Conservation (phyloP, 2,797 vertebrate species). For the Syngnathus acus region DNA sequence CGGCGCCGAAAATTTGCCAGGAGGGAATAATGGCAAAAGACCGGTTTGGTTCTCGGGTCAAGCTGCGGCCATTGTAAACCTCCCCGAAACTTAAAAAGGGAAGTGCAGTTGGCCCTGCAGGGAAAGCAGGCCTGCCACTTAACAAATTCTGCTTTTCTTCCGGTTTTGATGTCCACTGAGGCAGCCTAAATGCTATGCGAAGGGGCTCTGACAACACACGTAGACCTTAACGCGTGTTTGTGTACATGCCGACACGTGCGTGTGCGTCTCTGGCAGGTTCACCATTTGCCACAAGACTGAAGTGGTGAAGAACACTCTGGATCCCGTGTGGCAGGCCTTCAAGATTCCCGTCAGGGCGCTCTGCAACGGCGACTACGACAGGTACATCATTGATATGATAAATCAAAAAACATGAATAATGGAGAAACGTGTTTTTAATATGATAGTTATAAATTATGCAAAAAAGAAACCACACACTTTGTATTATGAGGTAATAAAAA, state of each 20-base stretch:
- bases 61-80: slow-evolving; percentile 15
- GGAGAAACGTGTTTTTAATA: no score
- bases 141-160: slow-evolving; percentile 45
- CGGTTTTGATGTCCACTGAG: slow-evolving; percentile 53
- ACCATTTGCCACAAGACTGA: slow-evolving; percentile 92
- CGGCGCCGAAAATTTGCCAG: background rate
- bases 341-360: slow-evolving; percentile 86
- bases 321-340: slow-evolving; percentile 92
- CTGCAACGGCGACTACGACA: slow-evolving; percentile 89
- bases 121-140: slow-evolving; percentile 38
- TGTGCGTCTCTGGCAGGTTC: slow-evolving; percentile 62
- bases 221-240: background rate
- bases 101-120: slow-evolving; percentile 34
- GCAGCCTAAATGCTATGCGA: slow-evolving; percentile 50
- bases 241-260: background rate
- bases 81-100: slow-evolving; percentile 25
- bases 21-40: slow-evolving; percentile 6
- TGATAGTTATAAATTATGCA: no score
- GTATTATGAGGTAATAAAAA: no score
- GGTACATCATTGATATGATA: slow-evolving; percentile 54
- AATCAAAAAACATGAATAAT: no score
- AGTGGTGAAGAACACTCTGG: slow-evolving; percentile 87
- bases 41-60: background rate
- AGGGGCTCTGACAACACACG: slow-evolving; percentile 29
- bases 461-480: no score